Evolutionary conservation across 2,888 invertebrate genomes (phyloP).

Genomic region (Oscheius sp.): DNA sequence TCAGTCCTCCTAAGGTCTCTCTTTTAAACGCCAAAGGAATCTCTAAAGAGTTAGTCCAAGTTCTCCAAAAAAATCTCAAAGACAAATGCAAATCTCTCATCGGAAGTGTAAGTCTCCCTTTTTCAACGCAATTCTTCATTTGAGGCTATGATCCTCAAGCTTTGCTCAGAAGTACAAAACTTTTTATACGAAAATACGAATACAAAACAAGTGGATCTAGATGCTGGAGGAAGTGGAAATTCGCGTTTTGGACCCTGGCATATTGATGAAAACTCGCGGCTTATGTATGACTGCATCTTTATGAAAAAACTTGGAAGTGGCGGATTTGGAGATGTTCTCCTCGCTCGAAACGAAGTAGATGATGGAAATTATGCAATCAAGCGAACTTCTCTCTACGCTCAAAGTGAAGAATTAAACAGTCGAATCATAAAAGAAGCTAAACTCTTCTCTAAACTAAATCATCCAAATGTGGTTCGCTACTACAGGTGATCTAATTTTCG

Average conservation of each 20-base stretch:
- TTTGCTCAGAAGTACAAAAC: slow-evolving; percentile 30
- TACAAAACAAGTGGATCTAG: too few species aligned
- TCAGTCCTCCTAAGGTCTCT: slow-evolving; percentile 1
- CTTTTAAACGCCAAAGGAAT: slow-evolving; percentile 15
- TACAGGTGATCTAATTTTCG: slow-evolving; percentile 31
- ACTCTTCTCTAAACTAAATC: slow-evolving; percentile 88
- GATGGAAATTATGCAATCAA: slow-evolving; percentile 93
- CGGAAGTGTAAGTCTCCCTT: slow-evolving; percentile 19
- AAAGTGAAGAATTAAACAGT: slow-evolving; percentile 80
- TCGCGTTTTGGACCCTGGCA: slow-evolving; percentile 4
- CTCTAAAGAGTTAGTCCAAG: slow-evolving; percentile 10
- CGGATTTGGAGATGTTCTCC: slow-evolving; percentile 91
- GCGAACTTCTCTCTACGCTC: slow-evolving; percentile 37
- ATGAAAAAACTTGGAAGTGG: slow-evolving; percentile 80
- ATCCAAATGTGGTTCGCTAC: slow-evolving; percentile 88
- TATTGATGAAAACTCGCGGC: slow-evolving; percentile 25
- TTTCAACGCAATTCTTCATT: too few species aligned
- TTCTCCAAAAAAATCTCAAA: not conserved
- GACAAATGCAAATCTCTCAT: slow-evolving; percentile 16
- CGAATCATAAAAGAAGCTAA: slow-evolving; percentile 95
- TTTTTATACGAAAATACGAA: slow-evolving; percentile 43
- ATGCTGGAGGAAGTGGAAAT: slow-evolving; percentile 20
- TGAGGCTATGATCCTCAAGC: slow-evolving; percentile 36
- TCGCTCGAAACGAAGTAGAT: slow-evolving; percentile 89
- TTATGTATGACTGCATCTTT: slow-evolving; percentile 49